Evolutionary conservation across 2,113 vertebrate species (phyloP), one percentile per base, ranked within the genome.

Genomic region (Cromileptes altivelis): DNA sequence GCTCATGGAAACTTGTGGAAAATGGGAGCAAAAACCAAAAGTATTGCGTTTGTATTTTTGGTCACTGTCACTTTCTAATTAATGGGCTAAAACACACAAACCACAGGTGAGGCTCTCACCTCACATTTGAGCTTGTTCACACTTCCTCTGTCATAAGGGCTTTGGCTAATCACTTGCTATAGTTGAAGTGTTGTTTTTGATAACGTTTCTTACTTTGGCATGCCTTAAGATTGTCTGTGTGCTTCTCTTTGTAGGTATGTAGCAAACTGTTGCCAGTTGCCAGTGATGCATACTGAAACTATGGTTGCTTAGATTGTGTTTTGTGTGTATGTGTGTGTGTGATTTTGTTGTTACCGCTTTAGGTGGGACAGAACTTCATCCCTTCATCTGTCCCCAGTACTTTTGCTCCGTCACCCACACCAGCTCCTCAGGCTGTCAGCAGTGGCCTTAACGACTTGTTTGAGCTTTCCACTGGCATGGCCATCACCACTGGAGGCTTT

Each of bases 351-450:
- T 80, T 25, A 21, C 21, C 14, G 10, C 19, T 33, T 30, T 88
- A 99, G 98, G 98, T 99, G 88, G 98, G 98, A n/a, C 98, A 99
- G 76, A 98, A 97, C 92, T 99, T 98, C 94, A 98, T 99, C 72
- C 98, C 98, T 0, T 96, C 98, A 0, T 97, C 96, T 0, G 98
- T 99, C 45, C 98, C 98, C 76, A 97, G 96, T 70, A 97, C 98
- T 2, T 99, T 99, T 84, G 98, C 98, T 70, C 98, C 98, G 1
- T 99, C 98, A 1, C 98, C 98, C 14, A 99, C 98, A 45, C 98
- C 98, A 0, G 98, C 98, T 0, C 98, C 98, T 11, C 97, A 97
- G 0, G 96, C 97, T 47, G 96, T 97, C 88, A 97, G 95, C 94
- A 97, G 96, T 40, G 98, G 98, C 68, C 97, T 99, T 62, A 99